phyloP scores from a whole-genome alignment of 2,888 invertebrate species.

The Trichopria drosophilae region DNA sequence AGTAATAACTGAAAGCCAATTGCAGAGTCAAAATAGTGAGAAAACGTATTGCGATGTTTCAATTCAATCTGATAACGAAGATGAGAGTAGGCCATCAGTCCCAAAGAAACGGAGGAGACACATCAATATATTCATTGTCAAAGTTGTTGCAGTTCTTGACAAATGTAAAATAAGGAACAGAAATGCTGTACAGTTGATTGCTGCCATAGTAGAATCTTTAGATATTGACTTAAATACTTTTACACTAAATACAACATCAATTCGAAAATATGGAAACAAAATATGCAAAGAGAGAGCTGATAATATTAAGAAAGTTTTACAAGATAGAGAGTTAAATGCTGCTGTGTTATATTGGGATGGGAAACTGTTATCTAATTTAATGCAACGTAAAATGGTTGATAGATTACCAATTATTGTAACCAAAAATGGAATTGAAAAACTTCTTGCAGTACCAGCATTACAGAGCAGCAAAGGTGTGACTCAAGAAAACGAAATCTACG shows the following conservation, averaged over 20 bases:
- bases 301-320: constrained; percentile 31
- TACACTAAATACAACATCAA: constrained; percentile 26
- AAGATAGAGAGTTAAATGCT: constrained; percentile 27
- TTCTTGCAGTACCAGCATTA: constrained; percentile 35
- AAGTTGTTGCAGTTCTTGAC: constrained; percentile 31
- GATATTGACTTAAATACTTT: constrained; percentile 21
- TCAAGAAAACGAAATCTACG: constrained; percentile 28
- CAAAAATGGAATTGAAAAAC: constrained; percentile 34
- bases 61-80: no score
- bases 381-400: no score
- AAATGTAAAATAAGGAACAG: constrained; percentile 30
- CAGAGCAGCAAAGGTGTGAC: constrained; percentile 26
- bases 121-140: constrained; percentile 25
- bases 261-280: no score
- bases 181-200: constrained; percentile 28
- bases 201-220: constrained; percentile 27
- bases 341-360: constrained; percentile 41
- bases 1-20: no score
- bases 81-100: no score
- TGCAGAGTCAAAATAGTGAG: no score
- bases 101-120: constrained; percentile 26
- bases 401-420: constrained; percentile 37
- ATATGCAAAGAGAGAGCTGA: constrained; percentile 27
- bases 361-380: constrained; percentile 36
- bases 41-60: no score